Evolutionary conservation across 2,113 vertebrate species (phyloP).

Genomic region (Notarius lentiginosus): DNA sequence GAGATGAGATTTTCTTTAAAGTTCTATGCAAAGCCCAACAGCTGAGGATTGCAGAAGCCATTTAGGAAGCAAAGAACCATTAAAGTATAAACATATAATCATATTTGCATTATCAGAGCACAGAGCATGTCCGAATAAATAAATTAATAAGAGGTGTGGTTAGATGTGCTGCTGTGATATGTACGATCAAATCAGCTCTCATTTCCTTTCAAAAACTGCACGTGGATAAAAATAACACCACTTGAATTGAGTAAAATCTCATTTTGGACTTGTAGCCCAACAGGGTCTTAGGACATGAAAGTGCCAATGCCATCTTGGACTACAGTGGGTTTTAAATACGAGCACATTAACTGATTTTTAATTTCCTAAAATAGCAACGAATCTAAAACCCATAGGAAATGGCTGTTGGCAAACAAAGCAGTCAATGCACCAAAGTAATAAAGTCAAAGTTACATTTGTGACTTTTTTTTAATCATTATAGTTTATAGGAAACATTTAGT

Average conservation of each 20-base stretch:
- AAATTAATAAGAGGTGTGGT: background rate
- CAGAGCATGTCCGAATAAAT: background rate
- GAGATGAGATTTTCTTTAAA: background rate
- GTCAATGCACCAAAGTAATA: background rate
- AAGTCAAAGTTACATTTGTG: background rate
- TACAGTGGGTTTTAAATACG: background rate
- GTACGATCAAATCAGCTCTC: background rate
- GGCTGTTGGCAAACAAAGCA: background rate
- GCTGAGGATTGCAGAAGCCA: background rate
- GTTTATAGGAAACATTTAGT: background rate
- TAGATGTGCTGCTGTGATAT: background rate
- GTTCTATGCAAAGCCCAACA: background rate
- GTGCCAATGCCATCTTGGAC: background rate
- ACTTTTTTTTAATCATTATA: background rate
- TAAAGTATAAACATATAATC: too few species aligned
- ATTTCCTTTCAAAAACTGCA: background rate
- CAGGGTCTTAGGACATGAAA: background rate
- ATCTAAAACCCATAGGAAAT: background rate
- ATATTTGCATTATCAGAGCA: background rate
- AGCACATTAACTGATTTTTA: background rate
- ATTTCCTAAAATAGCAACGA: background rate
- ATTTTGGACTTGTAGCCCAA: background rate
- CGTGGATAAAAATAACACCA: constrained; percentile 2
- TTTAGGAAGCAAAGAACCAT: background rate
- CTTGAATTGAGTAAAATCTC: background rate